Evolutionary conservation across 2,113 vertebrate species (phyloP), one percentile per base, ranked within the genome.

Genomic region (Notothenia coriiceps): DNA sequence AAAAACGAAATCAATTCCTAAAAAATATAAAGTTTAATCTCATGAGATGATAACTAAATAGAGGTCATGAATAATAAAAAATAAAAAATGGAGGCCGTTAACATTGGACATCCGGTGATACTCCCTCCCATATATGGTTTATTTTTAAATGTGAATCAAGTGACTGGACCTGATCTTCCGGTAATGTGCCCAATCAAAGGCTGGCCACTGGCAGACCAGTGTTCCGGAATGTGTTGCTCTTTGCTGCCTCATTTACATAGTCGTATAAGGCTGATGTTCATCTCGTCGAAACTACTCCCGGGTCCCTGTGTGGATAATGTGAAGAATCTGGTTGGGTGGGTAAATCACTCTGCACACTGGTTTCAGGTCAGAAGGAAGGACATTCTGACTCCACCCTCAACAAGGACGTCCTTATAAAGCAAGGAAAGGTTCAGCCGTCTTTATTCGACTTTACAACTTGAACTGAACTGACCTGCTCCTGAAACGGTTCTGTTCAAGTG

Each of bases 281-380:
- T 87, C 89, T 74, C 68, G 47, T 79, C 92, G 94, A 95, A 94
- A 95, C 94, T 83, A 6, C 2, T 25, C 25, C 51, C 25, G 7
- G 5, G 18, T 71, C 44, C 4, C 0, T 35, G 2, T 50, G 47
- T 20, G 20, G 55, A 75, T 69, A 17, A 76, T 62, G 62, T 43
- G 0, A 90, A 81, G 92, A 94, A 95, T 95, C 92, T 85, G 7
- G 91, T 63, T 40, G 52, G 63, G 56, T 92, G 17, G 66, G 93
- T 87, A 86, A 77, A 40, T 64, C 52, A 17, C 13, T 51, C 3
- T 9, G 1, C 0, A 1, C 10, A 11, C 50, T 15, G 56, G 94
- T 94, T 94, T 94, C 87, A 88, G 83, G 80, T 73, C 73, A 80
- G 47, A 72, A 29, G 47, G 18, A 59, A 60, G 15, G 68, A 50